phyloP scores from a whole-genome alignment of 2,888 invertebrate genomes.

The Coelogynopora nodosa region DNA sequence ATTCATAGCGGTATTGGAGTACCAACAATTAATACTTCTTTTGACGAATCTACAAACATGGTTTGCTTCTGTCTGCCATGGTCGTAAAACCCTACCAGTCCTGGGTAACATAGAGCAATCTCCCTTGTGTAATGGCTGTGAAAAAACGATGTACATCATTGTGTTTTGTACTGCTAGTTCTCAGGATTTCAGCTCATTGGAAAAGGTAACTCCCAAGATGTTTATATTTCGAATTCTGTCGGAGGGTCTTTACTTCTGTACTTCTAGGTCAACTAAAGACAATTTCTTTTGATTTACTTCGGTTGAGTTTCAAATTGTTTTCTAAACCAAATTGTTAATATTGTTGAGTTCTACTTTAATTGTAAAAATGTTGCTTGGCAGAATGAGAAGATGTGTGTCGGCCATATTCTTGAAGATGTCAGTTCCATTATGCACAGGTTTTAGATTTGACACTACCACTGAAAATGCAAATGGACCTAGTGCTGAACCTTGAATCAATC shows the following conservation, averaged over 20 bases:
- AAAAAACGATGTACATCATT: background rate
- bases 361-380: background rate
- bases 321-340: background rate
- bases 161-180: conserved; percentile 13
- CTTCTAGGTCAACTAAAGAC: background rate
- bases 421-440: background rate
- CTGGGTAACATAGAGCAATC: background rate
- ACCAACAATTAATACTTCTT: background rate
- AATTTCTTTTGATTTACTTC: background rate
- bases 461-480: conserved; percentile 25
- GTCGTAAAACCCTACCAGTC: background rate
- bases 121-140: background rate
- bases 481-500: background rate
- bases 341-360: conserved; percentile 10
- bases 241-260: background rate
- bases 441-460: background rate
- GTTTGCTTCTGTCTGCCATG: background rate
- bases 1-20: background rate
- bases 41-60: background rate
- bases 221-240: background rate
- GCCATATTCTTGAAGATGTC: background rate
- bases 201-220: background rate
- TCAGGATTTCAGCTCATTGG: conserved; percentile 1
- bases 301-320: conserved; percentile 18
- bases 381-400: background rate